Evolutionary conservation across 2,888 invertebrate genomes (phyloP).

Genomic region (Icerya purchasi): DNA sequence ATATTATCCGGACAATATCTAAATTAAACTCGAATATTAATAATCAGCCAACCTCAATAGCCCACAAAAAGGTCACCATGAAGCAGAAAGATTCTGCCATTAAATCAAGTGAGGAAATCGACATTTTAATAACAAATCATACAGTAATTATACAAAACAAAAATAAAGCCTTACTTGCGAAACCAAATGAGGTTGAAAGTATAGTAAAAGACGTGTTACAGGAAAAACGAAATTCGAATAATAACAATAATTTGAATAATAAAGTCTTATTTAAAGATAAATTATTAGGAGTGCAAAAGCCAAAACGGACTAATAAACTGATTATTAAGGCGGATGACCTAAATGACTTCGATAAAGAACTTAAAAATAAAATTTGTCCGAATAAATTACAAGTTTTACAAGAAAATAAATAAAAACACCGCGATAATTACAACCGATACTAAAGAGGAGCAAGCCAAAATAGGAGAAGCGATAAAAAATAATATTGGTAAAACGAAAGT

Average conservation of each 20-base stretch:
- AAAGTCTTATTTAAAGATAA: not conserved
- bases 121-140: not conserved
- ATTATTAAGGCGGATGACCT: not conserved
- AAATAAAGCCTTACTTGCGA: not conserved
- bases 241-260: no score
- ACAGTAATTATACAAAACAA: not conserved
- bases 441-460: not conserved
- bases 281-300: no score
- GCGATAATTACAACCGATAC: not conserved
- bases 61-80: not conserved
- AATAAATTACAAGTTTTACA: not conserved
- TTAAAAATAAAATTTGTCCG: not conserved
- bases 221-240: not conserved
- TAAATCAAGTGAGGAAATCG: not conserved
- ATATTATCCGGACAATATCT: not conserved
- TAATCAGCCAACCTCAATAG: not conserved
- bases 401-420: not conserved
- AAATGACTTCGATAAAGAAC: not conserved
- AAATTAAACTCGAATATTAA: no score
- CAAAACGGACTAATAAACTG: no score
- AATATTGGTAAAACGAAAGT: no score
- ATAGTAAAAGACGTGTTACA: not conserved
- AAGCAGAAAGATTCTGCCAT: not conserved
- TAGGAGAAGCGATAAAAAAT: not conserved
- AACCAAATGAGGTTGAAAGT: not conserved